phyloP scores from a whole-genome alignment of 2,797 vertebrate species.

The Megalops cyprinoides region DNA sequence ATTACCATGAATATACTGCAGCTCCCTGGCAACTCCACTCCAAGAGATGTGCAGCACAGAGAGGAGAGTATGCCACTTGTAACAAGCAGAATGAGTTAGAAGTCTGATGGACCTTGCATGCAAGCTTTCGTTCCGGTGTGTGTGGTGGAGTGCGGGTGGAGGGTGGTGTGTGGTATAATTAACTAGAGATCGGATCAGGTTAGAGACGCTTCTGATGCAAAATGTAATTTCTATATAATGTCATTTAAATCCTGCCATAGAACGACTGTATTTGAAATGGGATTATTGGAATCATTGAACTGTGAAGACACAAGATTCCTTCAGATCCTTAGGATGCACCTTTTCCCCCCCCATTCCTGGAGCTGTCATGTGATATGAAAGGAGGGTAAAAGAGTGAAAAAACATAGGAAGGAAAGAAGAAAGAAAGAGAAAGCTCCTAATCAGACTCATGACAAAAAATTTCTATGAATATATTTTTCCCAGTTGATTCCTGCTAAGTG shows the following conservation, averaged over 20 bases:
- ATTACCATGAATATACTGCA: constrained; percentile 65
- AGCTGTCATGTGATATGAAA: constrained; percentile 46
- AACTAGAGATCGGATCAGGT: constrained; percentile 68
- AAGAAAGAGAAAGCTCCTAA: background rate
- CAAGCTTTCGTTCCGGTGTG: constrained; percentile 32
- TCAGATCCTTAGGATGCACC: constrained; percentile 50
- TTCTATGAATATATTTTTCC: background rate
- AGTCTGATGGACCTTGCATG: constrained; percentile 45
- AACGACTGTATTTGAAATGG: constrained; percentile 71
- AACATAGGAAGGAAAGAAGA: background rate
- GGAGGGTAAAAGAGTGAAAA: constrained; percentile 29
- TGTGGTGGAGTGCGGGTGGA: constrained; percentile 2
- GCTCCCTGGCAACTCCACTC: constrained; percentile 67
- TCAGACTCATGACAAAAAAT: background rate
- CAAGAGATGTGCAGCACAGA: constrained; percentile 72
- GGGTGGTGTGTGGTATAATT: constrained; percentile 67
- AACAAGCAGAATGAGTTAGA: constrained; percentile 66
- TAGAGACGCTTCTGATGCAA: constrained; percentile 69
- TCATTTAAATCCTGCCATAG: constrained; percentile 76
- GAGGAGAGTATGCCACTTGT: constrained; percentile 67
- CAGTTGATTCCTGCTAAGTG: too few relatives aligned
- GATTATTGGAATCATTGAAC: constrained; percentile 74
- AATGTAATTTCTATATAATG: constrained; percentile 78
- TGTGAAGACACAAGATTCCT: constrained; percentile 67
- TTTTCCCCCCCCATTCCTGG: constrained; percentile 60